These are phyloP conservation scores for Bombyx mandarina DNA, from an alignment of 1,140 invertebrate species.

Conservation along the genomic window DNA sequence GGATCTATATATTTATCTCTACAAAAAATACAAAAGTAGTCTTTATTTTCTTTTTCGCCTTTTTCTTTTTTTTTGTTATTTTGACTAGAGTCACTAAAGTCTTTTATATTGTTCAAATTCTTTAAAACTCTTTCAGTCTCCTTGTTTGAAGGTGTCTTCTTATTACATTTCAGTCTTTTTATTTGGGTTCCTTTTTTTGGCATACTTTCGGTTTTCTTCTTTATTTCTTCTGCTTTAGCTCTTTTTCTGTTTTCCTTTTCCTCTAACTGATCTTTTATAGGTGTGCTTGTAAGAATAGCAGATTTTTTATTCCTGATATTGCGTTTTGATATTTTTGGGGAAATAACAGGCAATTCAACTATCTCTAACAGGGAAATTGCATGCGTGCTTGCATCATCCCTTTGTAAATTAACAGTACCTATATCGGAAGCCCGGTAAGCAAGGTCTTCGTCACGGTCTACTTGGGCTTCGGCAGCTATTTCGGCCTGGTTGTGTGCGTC, in stretches of 20 bases:
- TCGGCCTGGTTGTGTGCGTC: background rate
- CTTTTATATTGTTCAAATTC: conserved; percentile 3
- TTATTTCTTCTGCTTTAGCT: conserved; percentile 3
- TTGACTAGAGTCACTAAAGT: too few relatives aligned
- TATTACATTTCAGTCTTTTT: too few relatives aligned
- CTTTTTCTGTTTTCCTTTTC: conserved; percentile 1
- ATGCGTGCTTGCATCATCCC: background rate
- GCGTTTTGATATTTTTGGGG: conserved; percentile 1
- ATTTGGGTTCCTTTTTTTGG: conserved; percentile 2
- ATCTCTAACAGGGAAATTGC: background rate
- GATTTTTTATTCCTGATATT: background rate
- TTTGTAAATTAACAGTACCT: background rate
- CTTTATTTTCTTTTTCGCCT: too few relatives aligned
- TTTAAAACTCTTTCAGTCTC: conserved; percentile 1
- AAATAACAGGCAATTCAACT: background rate
- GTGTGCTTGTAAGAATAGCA: conserved; percentile 2
- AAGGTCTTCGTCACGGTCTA: background rate
- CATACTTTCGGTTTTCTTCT: background rate
- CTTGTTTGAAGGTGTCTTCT: too few relatives aligned
- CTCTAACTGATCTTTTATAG: conserved; percentile 1
- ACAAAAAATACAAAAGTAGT: too few relatives aligned
- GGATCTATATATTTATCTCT: too few relatives aligned
- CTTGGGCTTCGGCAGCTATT: background rate
- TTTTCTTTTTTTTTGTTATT: too few relatives aligned
- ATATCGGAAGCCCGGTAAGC: background rate